Conservation (phyloP, 2,797 vertebrate species). For the Astyanax mexicanus region DNA sequence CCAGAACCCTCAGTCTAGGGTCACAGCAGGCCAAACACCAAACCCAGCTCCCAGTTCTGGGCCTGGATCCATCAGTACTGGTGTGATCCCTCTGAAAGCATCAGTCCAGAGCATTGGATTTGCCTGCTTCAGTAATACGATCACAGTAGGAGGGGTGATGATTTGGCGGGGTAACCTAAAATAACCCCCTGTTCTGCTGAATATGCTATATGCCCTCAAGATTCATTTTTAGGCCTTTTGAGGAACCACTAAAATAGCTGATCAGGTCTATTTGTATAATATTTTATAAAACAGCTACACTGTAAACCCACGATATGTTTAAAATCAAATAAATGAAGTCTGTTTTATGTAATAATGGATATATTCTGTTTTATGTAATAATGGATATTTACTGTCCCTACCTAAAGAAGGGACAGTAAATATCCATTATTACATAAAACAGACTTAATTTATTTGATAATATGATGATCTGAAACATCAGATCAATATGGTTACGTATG, state of each 20-base stretch:
- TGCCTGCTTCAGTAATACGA: constrained; percentile 6
- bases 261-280: not conserved
- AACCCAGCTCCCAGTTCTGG: not conserved
- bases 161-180: constrained; percentile 2
- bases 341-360: no score
- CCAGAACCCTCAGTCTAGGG: no score
- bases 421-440: no score
- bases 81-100: not conserved
- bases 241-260: not conserved
- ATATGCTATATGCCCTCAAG: constrained; percentile 1
- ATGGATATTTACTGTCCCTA: no score
- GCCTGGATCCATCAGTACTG: not conserved
- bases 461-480: no score
- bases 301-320: no score
- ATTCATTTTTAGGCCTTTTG: not conserved
- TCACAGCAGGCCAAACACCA: not conserved
- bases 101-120: not conserved
- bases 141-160: not conserved
- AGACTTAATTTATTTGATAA: no score
- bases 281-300: not conserved
- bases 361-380: no score
- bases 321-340: no score
- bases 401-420: no score
- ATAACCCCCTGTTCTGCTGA: not conserved
- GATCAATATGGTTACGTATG: no score